A percentile compares a stretch with the other conserved stretches of the same genome.
These are phyloP conservation scores for Darevskia nairensis DNA, from an alignment of 2,797 vertebrate genomes.

Conservation along the genomic window DNA sequence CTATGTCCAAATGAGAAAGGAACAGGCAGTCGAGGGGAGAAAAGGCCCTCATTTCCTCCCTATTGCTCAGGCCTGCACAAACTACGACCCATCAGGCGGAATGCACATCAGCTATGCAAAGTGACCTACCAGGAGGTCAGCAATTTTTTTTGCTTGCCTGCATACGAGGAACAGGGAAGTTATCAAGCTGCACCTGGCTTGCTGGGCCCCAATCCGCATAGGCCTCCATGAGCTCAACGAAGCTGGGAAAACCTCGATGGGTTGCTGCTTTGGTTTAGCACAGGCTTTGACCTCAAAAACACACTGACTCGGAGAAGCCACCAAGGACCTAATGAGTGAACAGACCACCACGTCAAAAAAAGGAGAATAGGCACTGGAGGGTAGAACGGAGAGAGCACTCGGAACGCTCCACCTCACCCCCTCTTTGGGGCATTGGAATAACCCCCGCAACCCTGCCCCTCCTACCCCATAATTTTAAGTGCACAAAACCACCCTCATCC, in stretches of 20 bases:
- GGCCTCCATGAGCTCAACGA: neutral
- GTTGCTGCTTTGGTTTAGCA: constrained; percentile 5
- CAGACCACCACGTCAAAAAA: neutral
- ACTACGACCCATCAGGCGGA: neutral
- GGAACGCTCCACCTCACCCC: neutral
- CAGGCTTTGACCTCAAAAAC: constrained; percentile 14
- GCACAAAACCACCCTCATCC: constrained; percentile 32
- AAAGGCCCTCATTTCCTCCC: too few relatives aligned
- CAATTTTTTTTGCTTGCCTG: neutral
- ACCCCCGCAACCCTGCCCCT: neutral
- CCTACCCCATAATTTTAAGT: constrained; percentile 49
- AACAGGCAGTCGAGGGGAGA: neutral
- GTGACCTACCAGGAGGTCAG: neutral
- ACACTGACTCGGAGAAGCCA: constrained; percentile 1
- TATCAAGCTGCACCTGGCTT: neutral
- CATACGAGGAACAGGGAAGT: neutral
- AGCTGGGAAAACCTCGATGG: neutral
- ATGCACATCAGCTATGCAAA: neutral
- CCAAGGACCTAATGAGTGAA: neutral
- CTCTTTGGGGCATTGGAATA: neutral
- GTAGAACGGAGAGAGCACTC: neutral
- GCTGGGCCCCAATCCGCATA: neutral
- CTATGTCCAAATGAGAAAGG: neutral
- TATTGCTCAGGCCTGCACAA: neutral
- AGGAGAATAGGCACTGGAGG: neutral